Conservation (phyloP, 2,113 vertebrate species). For the Rhabdornis inornatus region DNA sequence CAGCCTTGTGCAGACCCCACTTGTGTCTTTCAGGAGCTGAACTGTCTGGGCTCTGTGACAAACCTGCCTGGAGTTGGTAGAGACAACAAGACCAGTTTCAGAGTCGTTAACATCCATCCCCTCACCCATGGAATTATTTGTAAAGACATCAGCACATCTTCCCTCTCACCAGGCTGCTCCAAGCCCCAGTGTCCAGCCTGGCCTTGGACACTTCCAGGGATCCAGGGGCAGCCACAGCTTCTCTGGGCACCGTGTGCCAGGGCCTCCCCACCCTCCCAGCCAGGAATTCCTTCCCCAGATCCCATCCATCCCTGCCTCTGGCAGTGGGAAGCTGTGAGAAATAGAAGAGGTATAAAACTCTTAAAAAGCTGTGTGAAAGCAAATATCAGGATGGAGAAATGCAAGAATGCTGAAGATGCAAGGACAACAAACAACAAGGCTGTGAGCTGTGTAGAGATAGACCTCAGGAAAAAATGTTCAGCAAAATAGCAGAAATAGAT, state of each 20-base stretch:
- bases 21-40: neutral
- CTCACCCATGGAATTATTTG: neutral
- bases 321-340: too few relatives aligned
- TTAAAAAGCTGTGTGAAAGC: too few relatives aligned
- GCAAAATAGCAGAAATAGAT: too few relatives aligned
- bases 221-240: neutral
- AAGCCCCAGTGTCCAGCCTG: neutral
- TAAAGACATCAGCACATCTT: neutral
- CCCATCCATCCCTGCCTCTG: too few relatives aligned
- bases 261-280: neutral
- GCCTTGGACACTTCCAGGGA: neutral
- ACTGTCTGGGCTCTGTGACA: fast-evolving
- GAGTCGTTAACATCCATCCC: fast-evolving
- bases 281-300: neutral
- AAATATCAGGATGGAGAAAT: too few relatives aligned
- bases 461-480: too few relatives aligned
- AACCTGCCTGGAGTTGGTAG: fast-evolving
- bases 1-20: neutral
- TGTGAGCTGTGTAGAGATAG: too few relatives aligned
- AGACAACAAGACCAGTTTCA: neutral
- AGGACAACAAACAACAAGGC: too few relatives aligned
- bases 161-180: neutral
- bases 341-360: too few relatives aligned
- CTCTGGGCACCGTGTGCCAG: neutral
- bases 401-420: too few relatives aligned